Percentiles rank a stretch among this genome's conserved stretches.
Conservation (phyloP, 2,797 vertebrate genomes). For the Sphaeramia orbicularis region DNA sequence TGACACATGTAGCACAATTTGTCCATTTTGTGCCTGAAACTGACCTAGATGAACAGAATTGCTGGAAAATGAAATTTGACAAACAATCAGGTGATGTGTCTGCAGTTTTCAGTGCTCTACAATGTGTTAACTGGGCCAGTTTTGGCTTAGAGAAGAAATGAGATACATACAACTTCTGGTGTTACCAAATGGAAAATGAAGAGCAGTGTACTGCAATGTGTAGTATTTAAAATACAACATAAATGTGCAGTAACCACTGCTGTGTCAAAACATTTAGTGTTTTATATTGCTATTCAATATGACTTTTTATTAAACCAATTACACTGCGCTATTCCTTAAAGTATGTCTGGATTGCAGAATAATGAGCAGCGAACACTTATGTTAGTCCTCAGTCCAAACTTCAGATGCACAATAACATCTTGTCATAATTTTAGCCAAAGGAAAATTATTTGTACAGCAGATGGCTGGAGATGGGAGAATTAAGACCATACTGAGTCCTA, state of each 20-base stretch:
- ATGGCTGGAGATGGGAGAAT: neutral
- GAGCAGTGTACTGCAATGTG: neutral
- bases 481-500: neutral
- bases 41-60: neutral
- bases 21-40: neutral
- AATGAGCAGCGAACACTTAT: neutral
- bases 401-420: slow-evolving; percentile 5
- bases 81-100: slow-evolving; percentile 25
- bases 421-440: slow-evolving; percentile 9
- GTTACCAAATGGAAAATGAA: slow-evolving; percentile 9
- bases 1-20: slow-evolving; percentile 8
- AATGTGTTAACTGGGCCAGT: slow-evolving; percentile 19
- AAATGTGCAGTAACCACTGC: neutral
- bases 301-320: neutral
- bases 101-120: slow-evolving; percentile 18
- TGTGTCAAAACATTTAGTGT: too few relatives aligned
- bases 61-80: slow-evolving; percentile 27
- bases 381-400: neutral
- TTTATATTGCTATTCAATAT: neutral
- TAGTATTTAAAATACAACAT: neutral
- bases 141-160: slow-evolving; percentile 48
- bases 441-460: neutral
- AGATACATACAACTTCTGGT: slow-evolving; percentile 33
- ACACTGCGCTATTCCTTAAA: too few relatives aligned
- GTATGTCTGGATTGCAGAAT: neutral